Base-by-base conservation (phyloP, 2,797 vertebrate genomes). In the Tapirus indicus region DNA sequence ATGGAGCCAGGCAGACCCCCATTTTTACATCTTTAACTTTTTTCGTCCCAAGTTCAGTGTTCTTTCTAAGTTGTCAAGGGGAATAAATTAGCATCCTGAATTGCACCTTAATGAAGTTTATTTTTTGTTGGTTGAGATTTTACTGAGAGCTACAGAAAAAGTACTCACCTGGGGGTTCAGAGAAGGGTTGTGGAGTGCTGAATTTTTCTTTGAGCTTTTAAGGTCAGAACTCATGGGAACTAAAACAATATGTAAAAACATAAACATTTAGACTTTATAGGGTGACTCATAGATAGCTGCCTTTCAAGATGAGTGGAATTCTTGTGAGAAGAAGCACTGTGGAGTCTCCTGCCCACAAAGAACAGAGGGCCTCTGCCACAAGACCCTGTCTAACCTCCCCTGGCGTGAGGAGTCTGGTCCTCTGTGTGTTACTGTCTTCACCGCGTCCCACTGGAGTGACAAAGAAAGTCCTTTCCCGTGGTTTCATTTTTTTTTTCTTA, bases 181-280 rank as follows among this genome's bases (percentile, higher is more conserved):
- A 88, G 78, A 58, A 74, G 60, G 18, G 3, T 21, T 77, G 60
- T 71, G 44, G 62, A 12, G 6, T 14, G 18, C 47, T 8, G 18
- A 47, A 2, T 38, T 95, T 95, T 85, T 95, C 90, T 94, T 95
- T 92, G 92, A 85, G 68, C 77, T 96, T 78, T 91, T 91, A 96
- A 91, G 91, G 86, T 95, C n/a, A 56, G 60, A 88, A 66, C 94
- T 92, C 71, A 56, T 17, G 82, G 87, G 92, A 78, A 54, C 58
- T 80, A 90, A 69, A 85, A 71, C 41, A 84, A 78, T 56, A 52
- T 32, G 38, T 80, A 80, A 95, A 88, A 77, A 79, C 58, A 35
- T 23, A 77, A 94, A 72, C 88, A 38, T 41, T 69, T 84, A 52
- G 60, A 89, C 66, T 85, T 88, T 29, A 10, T n/a, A 41, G 90